A percentile compares a stretch with the other conserved stretches of the same genome.
phyloP scores from a whole-genome alignment of 1,140 invertebrate genomes.

The Calephelis virginiensis region DNA sequence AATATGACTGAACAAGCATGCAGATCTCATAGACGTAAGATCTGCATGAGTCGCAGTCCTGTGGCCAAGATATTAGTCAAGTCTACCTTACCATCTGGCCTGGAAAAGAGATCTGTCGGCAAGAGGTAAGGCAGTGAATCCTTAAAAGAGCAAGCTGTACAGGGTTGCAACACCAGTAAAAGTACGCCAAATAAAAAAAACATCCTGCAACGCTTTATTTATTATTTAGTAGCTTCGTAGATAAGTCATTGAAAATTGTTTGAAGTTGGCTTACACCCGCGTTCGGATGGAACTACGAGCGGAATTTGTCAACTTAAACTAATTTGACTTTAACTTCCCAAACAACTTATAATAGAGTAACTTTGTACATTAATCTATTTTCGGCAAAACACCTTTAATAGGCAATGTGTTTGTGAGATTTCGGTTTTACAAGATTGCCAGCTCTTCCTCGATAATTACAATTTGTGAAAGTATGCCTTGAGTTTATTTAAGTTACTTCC shows the following conservation, averaged over 20 bases:
- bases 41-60: no score
- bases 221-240: slow-evolving; percentile 42
- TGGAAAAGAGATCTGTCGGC: no score
- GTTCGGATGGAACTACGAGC: slow-evolving; percentile 58
- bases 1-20: no score
- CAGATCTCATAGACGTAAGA: no score
- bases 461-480: not conserved
- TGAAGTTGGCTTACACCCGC: slow-evolving; percentile 52
- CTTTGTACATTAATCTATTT: slow-evolving; percentile 71
- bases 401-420: slow-evolving; percentile 27
- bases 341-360: slow-evolving; percentile 76
- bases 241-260: slow-evolving; percentile 51
- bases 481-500: no score
- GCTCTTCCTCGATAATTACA: not conserved
- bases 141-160: no score
- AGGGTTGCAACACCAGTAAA: no score
- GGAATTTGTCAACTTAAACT: slow-evolving; percentile 73
- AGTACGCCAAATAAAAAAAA: no score
- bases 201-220: slow-evolving; percentile 26
- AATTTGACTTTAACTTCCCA: slow-evolving; percentile 64
- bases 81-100: no score
- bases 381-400: slow-evolving; percentile 46
- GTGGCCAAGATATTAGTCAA: no score
- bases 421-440: slow-evolving; percentile 14
- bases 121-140: no score